Evolutionary conservation across 2,888 invertebrate genomes (phyloP), one percentile per base, ranked within the genome.

Genomic region (Drosophila niveifrons): DNA sequence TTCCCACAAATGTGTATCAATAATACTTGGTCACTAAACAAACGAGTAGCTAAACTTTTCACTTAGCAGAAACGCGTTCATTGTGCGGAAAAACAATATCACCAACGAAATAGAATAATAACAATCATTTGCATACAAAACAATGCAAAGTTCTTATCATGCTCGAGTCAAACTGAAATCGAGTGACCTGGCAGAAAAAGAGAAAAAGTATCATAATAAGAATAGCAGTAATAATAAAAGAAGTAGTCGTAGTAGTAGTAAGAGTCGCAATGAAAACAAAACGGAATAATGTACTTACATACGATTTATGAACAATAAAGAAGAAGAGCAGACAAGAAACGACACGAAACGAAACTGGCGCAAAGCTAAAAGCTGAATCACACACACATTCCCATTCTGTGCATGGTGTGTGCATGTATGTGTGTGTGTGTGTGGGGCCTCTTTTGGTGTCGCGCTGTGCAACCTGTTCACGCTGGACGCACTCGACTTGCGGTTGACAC

Each of bases 401-500:
- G 4, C n/a, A n/a, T 15, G 34, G 18, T 34, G 10, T 34, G 9
- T 46, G 31, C 31, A 34, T 47, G 17, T 47, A 29, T 52, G 23
- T 36, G 48, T 74, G 52, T 59, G 70, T 52, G 34, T 85, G 76
- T 75, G 62, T 59, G 68, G 39, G 23, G 15, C 41, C 47, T 59
- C 66, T 78, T 76, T 76, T 76, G 78, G 76, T 76, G 76, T 72
- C 76, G 76, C 76, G 76, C 76, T 50, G 59, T 43, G 66, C 67
- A 82, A 82, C 82, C 88, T 72, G 82, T 82, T 88, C 56, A 64
- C 57, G 66, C 66, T 69, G 79, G 79, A 78, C 87, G 77, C 75
- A 69, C 64, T 52, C 55, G 52, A 48, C 56, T 51, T 65, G 44
- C 55, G 44, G 78, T 80, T 82, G 88, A 84, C 87, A 86, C 83